These are phyloP conservation scores for Smithornis capensis DNA, from an alignment of 2,113 vertebrate species.

Conservation along the genomic window DNA sequence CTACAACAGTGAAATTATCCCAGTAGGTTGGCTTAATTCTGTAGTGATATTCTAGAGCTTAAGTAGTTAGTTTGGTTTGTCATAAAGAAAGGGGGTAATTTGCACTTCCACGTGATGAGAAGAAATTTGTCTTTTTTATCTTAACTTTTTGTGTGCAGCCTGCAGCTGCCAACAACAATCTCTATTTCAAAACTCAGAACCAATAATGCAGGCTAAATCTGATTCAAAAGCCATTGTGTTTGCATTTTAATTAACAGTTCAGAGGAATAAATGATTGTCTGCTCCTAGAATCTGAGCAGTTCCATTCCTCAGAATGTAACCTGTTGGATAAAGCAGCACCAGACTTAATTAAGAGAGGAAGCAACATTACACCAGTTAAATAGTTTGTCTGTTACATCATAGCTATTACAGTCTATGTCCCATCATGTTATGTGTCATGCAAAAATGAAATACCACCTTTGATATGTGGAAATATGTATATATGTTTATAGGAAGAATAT, in stretches of 20 bases:
- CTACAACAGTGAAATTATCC: background rate
- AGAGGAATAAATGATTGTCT: background rate
- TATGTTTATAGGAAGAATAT: background rate
- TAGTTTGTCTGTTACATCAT: background rate
- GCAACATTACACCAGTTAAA: background rate
- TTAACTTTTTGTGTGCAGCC: slow-evolving; percentile 13
- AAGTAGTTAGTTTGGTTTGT: background rate
- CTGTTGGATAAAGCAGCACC: background rate
- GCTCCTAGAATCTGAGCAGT: background rate
- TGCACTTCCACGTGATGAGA: slow-evolving; percentile 1
- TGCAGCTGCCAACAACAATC: slow-evolving; percentile 39
- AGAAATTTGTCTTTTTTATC: slow-evolving; percentile 40
- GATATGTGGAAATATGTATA: background rate
- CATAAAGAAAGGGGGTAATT: slow-evolving; percentile 17
- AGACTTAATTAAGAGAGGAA: slow-evolving; percentile 16
- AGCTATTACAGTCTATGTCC: background rate
- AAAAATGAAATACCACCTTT: background rate
- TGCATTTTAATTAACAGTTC: slow-evolving; percentile 29
- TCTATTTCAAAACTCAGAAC: slow-evolving; percentile 41
- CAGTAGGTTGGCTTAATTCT: background rate
- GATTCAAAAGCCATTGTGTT: background rate
- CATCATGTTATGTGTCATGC: background rate
- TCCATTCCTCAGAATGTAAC: background rate
- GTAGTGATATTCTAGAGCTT: background rate
- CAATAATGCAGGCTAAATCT: slow-evolving; percentile 5